Evolutionary conservation across 1,140 invertebrate species (phyloP).

Genomic region (Latrodectus geometricus): DNA sequence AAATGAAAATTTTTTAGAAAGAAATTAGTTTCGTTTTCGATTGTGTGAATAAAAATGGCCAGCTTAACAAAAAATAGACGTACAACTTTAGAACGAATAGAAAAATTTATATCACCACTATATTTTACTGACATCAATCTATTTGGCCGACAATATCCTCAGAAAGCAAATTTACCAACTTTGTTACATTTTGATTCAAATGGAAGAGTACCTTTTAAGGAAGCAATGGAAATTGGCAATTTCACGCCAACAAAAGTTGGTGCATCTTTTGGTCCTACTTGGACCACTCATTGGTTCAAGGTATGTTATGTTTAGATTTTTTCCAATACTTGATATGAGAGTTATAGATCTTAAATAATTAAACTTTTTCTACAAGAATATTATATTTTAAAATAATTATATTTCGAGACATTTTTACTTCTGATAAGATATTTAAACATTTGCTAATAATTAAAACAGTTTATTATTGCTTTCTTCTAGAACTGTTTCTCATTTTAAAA

Average conservation of each 20-base stretch:
- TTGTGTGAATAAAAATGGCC: conserved; percentile 12
- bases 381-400: too few relatives aligned
- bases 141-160: conserved; percentile 66
- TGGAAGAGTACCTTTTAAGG: conserved; percentile 66
- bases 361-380: too few relatives aligned
- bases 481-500: too few relatives aligned
- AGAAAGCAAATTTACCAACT: conserved; percentile 31
- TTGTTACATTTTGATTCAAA: conserved; percentile 64
- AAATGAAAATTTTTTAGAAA: too few relatives aligned
- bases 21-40: too few relatives aligned
- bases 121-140: conserved; percentile 72
- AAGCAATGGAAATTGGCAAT: conserved; percentile 66
- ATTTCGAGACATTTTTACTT: too few relatives aligned
- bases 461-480: too few relatives aligned
- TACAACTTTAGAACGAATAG: conserved; percentile 71
- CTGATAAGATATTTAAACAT: too few relatives aligned
- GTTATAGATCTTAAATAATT: too few relatives aligned
- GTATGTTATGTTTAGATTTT: conserved; percentile 54
- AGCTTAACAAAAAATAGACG: conserved; percentile 70
- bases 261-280: conserved; percentile 71
- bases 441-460: too few relatives aligned
- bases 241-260: conserved; percentile 68
- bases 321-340: too few relatives aligned
- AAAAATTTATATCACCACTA: conserved; percentile 71
- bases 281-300: conserved; percentile 73